These are phyloP conservation scores for Achroia grisella DNA, from an alignment of 1,140 invertebrate genomes.

Conservation along the genomic window DNA sequence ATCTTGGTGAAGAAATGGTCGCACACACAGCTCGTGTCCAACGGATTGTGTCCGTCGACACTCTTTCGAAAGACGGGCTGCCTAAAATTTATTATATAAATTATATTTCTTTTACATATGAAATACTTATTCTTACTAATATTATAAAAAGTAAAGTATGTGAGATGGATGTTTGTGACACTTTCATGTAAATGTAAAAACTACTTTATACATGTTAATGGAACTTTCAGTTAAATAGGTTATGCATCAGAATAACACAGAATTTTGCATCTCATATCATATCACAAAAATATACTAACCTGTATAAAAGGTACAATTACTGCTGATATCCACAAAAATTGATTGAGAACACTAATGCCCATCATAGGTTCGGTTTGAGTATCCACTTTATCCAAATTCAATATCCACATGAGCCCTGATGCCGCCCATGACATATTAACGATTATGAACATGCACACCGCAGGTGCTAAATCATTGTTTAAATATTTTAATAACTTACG, in stretches of 20 bases:
- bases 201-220: no score
- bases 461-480: constrained; percentile 81
- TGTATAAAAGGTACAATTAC: constrained; percentile 81
- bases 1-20: constrained; percentile 85
- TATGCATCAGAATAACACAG: no score
- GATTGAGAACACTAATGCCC: constrained; percentile 78
- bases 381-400: constrained; percentile 75
- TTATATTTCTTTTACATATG: not conserved
- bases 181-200: no score
- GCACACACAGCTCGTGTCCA: constrained; percentile 84
- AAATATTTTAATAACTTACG: constrained; percentile 83
- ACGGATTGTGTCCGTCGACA: constrained; percentile 80
- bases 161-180: no score
- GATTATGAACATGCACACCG: constrained; percentile 83
- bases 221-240: no score
- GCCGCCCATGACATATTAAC: constrained; percentile 82
- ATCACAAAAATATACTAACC: constrained; percentile 60
- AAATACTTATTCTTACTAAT: no score
- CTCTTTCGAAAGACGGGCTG: constrained; percentile 83
- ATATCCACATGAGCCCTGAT: constrained; percentile 79
- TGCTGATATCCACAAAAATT: constrained; percentile 80
- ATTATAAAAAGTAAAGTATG: no score
- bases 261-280: no score
- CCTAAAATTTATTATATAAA: constrained; percentile 69
- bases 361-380: constrained; percentile 72